Evolutionary conservation across 2,797 vertebrate genomes (phyloP).

Genomic region (Rhinatrema bivittatum): DNA sequence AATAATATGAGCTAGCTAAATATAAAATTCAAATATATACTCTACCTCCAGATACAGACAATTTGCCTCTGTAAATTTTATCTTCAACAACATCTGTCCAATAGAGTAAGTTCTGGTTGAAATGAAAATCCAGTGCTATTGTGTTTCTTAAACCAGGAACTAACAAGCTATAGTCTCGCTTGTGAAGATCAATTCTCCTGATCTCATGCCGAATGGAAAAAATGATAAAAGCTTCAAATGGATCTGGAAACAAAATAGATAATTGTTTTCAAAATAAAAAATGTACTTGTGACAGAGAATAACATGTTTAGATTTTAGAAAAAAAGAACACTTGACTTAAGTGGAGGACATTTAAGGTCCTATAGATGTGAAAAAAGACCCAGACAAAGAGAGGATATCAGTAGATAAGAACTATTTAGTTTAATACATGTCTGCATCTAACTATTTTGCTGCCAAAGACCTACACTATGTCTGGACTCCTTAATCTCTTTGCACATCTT

Average conservation of each 20-base stretch:
- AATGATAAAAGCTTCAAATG: constrained; percentile 97
- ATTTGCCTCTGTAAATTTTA: constrained; percentile 93
- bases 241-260: constrained; percentile 66
- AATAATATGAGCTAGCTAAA: too few relatives aligned
- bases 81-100: constrained; percentile 98
- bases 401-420: too few relatives aligned
- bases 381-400: constrained; percentile 5
- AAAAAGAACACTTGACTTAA: constrained; percentile 4
- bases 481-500: too few relatives aligned
- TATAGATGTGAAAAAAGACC: not conserved
- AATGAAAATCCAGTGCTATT: constrained; percentile 96
- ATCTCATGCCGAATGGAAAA: constrained; percentile 98
- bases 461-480: too few relatives aligned
- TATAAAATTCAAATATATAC: too few relatives aligned
- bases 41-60: constrained; percentile 89
- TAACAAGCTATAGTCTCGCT: constrained; percentile 90
- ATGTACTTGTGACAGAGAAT: too few relatives aligned
- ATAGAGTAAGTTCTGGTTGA: constrained; percentile 88
- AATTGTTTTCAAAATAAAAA: too few relatives aligned
- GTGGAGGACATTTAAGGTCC: not conserved
- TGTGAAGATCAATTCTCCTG: constrained; percentile 94
- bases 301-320: constrained; percentile 5
- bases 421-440: too few relatives aligned
- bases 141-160: constrained; percentile 94
- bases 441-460: too few relatives aligned